phyloP scores from a whole-genome alignment of 2,797 vertebrate genomes.

The Sorex maritimensis region DNA sequence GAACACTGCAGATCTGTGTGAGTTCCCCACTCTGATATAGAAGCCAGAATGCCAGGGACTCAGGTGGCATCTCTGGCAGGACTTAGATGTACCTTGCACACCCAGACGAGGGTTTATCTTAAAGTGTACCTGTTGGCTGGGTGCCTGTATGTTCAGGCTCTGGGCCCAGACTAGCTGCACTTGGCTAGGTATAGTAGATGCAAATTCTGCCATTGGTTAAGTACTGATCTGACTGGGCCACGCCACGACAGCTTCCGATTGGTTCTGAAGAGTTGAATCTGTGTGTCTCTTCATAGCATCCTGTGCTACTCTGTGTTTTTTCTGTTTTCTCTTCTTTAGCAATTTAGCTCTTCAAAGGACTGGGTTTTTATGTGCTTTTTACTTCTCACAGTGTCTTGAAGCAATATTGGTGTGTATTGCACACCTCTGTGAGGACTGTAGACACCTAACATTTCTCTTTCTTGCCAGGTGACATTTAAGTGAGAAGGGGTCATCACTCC shows the following conservation, averaged over 20 bases:
- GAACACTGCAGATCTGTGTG: neutral
- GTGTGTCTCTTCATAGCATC: conserved; percentile 13
- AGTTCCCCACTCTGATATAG: neutral
- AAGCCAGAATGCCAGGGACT: neutral
- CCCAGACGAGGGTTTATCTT: neutral
- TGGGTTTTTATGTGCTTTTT: neutral
- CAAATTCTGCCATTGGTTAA: neutral
- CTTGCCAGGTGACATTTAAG: neutral
- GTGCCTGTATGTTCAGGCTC: neutral
- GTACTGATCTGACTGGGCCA: neutral
- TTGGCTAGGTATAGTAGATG: neutral
- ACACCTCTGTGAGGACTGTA: neutral
- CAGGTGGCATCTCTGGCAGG: neutral
- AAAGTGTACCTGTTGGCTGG: neutral
- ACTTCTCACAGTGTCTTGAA: conserved; percentile 9
- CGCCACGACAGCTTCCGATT: neutral
- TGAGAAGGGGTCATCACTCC: neutral
- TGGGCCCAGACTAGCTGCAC: neutral
- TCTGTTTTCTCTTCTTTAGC: conserved; percentile 6
- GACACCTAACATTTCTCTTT: neutral
- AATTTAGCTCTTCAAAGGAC: conserved; percentile 24
- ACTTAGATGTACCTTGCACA: neutral
- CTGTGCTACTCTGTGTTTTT: conserved; percentile 27
- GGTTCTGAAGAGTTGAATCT: conserved; percentile 37
- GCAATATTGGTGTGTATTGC: neutral